Base-by-base conservation (phyloP, 2,113 vertebrate species). In the Thunnus thynnus region DNA sequence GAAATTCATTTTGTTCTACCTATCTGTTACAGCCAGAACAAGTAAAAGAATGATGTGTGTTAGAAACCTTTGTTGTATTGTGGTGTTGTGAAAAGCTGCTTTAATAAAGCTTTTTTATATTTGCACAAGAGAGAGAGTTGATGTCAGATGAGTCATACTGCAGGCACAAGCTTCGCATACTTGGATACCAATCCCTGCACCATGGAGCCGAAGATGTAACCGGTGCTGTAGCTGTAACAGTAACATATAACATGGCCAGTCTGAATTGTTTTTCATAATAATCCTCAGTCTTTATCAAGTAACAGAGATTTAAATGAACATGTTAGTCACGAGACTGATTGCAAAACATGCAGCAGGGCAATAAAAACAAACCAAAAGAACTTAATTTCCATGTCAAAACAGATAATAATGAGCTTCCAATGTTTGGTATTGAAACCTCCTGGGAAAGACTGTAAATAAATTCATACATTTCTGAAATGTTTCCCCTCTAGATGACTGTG, bases 381-480 rank as follows among this genome's bases (percentile, higher is more conserved):
- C 57, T 16, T 25, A 3, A 50, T 82, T 67, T 72, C 60, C 73
- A 73, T 81, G 63, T 83, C 50, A 54, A 74, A 76, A 80, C 48
- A 72, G 50, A 64, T 80, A 85, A 88, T 86, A 88, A 85, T 72
- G 70, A 82, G 73, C 78, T 78, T 63, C 77, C 74, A 80, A 20
- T 85, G 82, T 86, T 90, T 82, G 78, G 74, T 76, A 67, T 80
- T 82, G 51, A 84, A 82, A 72, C 75, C 87, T 72, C 64, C 65
- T 44, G 72, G 56, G 51, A 51, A 71, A 16, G n/a, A 52, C 22
- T n/a, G 73, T 56, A 86, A 89, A 86, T 84, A 58, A 86, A 89
- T 84, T 82, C 63, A 84, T 81, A 77, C 80, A 78, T 85, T 86
- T 82, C 71, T 61, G 85, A 85, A 83, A 83, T 32, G 48, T 20